Evolutionary conservation across 2,888 invertebrate genomes (phyloP).

Genomic region (Pocota personata): DNA sequence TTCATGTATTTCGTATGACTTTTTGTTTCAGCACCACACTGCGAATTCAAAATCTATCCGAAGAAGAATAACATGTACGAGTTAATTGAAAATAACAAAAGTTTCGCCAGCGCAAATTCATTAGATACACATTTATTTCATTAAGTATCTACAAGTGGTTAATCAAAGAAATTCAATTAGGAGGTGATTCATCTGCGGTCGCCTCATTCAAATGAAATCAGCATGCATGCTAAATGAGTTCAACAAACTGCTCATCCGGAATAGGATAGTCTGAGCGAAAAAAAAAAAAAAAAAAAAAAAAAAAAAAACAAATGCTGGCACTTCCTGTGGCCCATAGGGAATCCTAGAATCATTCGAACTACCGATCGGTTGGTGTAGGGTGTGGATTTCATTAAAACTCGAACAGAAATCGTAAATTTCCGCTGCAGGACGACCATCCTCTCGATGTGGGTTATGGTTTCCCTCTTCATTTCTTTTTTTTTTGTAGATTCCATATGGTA

Average conservation of each 20-base stretch:
- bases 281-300: background rate
- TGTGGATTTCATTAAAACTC: slow-evolving; percentile 62
- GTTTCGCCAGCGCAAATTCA: slow-evolving; percentile 15
- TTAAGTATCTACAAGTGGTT: slow-evolving; percentile 29
- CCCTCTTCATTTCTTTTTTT: background rate
- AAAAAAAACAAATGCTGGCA: background rate
- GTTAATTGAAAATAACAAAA: slow-evolving; percentile 25
- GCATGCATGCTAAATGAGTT: slow-evolving; percentile 24
- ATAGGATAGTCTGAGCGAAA: background rate
- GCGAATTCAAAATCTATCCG: too few relatives aligned
- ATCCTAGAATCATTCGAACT: slow-evolving; percentile 22
- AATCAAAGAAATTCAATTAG: slow-evolving; percentile 41
- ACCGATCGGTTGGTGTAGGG: background rate
- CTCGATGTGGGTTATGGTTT: slow-evolving; percentile 29
- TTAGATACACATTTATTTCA: background rate
- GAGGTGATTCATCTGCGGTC: slow-evolving; percentile 24
- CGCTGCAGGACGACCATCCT: slow-evolving; percentile 3
- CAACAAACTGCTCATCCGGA: slow-evolving; percentile 6
- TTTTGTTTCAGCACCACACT: background rate
- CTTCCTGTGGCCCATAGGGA: slow-evolving; percentile 5
- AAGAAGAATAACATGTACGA: background rate
- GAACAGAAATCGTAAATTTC: slow-evolving; percentile 59
- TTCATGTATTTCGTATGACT: background rate
- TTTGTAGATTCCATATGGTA: background rate
- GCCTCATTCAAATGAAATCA: background rate